Percentiles rank a stretch among this genome's conserved stretches.
These are phyloP conservation scores for Chlorospingus flavigularis DNA, from an alignment of 2,797 vertebrate species.

Conservation along the genomic window DNA sequence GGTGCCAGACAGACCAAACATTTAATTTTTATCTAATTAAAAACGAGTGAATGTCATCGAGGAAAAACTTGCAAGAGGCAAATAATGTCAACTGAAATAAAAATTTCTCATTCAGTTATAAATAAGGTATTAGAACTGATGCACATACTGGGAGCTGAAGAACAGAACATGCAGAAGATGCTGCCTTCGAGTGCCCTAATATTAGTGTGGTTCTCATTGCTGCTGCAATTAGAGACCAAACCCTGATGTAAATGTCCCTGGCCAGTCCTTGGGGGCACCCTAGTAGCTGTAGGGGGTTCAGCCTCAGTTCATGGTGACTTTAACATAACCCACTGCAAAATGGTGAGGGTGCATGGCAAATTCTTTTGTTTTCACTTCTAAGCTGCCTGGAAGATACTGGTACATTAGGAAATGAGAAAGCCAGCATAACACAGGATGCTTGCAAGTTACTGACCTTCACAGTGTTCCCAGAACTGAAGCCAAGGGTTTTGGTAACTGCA, in stretches of 20 bases:
- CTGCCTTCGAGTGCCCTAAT: not conserved
- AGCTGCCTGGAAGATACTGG: not conserved
- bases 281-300: not conserved
- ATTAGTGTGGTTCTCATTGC: not conserved
- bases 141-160: not conserved
- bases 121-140: not conserved
- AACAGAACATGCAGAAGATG: not conserved
- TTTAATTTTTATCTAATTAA: not conserved
- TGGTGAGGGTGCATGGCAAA: fast-evolving
- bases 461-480: not conserved
- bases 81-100: not conserved
- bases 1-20: not conserved
- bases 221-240: not conserved
- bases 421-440: fast-evolving
- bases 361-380: not conserved
- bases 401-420: not conserved
- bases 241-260: not conserved
- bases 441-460: not conserved
- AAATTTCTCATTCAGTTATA: not conserved
- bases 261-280: not conserved
- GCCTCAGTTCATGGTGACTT: not conserved
- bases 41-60: not conserved
- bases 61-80: not conserved
- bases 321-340: not conserved
- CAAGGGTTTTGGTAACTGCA: not conserved